These are phyloP conservation scores for Dicycla oo DNA, from an alignment of 2,888 invertebrate species.

Conservation along the genomic window DNA sequence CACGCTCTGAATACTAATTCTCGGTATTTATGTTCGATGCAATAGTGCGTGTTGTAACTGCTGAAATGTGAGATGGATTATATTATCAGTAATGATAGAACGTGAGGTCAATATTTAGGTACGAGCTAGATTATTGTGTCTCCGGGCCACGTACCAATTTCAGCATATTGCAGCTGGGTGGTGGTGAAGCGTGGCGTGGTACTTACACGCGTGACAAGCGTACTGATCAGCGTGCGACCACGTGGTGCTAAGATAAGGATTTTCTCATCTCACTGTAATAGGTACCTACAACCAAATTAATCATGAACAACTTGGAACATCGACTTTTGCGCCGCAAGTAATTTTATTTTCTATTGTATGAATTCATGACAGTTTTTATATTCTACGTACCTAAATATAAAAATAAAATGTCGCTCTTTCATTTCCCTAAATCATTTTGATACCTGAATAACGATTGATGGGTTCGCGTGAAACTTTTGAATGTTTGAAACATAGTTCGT, in stretches of 20 bases:
- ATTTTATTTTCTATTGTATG: slow-evolving; percentile 7
- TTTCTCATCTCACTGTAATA: slow-evolving; percentile 39
- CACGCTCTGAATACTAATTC: slow-evolving; percentile 74
- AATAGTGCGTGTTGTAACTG: slow-evolving; percentile 58
- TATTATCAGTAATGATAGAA: slow-evolving; percentile 63
- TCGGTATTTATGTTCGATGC: slow-evolving; percentile 55
- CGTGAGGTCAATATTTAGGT: slow-evolving; percentile 60
- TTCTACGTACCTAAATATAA: slow-evolving; percentile 13
- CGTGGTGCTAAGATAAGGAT: slow-evolving; percentile 47
- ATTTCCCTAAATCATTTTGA: slow-evolving; percentile 52
- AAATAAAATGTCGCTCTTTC: slow-evolving; percentile 37
- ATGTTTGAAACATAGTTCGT: slow-evolving; percentile 24
- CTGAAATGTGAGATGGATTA: slow-evolving; percentile 60
- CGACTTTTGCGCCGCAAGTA: background rate
- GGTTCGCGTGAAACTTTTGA: slow-evolving; percentile 39
- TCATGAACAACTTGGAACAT: slow-evolving; percentile 20
- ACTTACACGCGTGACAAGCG: slow-evolving; percentile 77
- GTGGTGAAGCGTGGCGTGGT: slow-evolving; percentile 76
- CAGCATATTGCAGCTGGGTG: slow-evolving; percentile 85
- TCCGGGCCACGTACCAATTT: slow-evolving; percentile 85
- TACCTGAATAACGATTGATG: slow-evolving; percentile 45
- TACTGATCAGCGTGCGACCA: slow-evolving; percentile 76
- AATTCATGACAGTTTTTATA: slow-evolving; percentile 30
- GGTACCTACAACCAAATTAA: slow-evolving; percentile 47
- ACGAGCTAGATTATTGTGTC: slow-evolving; percentile 74